A percentile compares a stretch with the other conserved stretches of the same genome.
phyloP scores from a whole-genome alignment of 2,888 invertebrate genomes.

The Epinotia ramella region DNA sequence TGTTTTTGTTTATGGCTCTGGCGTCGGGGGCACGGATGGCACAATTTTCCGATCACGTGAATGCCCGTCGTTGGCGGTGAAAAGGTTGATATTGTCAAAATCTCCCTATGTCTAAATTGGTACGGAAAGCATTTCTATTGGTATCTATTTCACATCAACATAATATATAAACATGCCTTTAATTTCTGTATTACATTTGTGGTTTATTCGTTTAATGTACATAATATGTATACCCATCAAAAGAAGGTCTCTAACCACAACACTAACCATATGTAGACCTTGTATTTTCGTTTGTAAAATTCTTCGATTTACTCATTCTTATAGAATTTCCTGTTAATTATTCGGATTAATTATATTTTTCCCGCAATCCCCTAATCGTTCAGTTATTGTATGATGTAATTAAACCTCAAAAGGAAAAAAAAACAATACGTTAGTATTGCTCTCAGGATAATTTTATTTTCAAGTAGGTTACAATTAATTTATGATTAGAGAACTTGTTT shows the following conservation, averaged over 20 bases:
- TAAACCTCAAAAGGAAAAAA: neutral
- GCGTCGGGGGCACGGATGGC: no score
- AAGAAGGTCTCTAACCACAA: neutral
- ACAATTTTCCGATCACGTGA: no score
- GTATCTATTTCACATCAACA: no score
- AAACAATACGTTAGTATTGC: neutral
- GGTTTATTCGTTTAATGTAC: neutral
- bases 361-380: neutral
- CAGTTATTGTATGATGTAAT: neutral
- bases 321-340: slow-evolving; percentile 8
- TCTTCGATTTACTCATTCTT: neutral
- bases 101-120: no score
- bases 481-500: neutral
- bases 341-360: neutral
- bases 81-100: no score
- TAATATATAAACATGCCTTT: no score
- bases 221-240: neutral
- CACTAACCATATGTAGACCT: neutral
- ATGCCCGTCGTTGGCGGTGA: no score
- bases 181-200: neutral
- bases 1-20: no score
- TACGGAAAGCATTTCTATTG: no score
- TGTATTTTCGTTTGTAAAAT: no score
- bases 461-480: neutral
- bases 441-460: neutral